Evolutionary conservation across 1,140 invertebrate species (phyloP), one percentile per base, ranked within the genome.

Genomic region (Euura lappo): DNA sequence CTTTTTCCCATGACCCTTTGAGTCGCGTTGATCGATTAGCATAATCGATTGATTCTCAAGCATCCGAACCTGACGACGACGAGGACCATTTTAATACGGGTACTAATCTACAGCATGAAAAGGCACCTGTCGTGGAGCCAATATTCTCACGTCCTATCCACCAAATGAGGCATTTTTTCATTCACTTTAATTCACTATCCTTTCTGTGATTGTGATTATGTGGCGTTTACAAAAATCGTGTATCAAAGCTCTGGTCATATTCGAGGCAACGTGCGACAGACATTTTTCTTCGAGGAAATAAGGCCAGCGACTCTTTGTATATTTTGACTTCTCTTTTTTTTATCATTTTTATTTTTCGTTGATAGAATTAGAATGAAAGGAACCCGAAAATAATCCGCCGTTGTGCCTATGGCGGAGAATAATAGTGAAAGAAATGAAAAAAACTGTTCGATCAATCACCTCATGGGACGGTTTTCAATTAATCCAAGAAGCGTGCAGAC

Each of bases 271-370:
- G n/a, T n/a, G n/a, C n/a, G n/a, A n/a, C n/a, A n/a, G 28, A 28
- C 28, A 28, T 28, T 28, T 28, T 28, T 28, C 28, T 28, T 28
- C 28, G 28, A 28, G 28, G 28, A 28, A 28, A 28, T 28, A 28
- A 28, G 28, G 1, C 28, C 28, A 28, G 1, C 28, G 28, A 28
- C 75, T 77, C 71, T 78, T 46, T 51, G 13, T 44, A 69, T 44
- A n/a, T 70, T 4, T 68, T 69, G 42, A 74, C 71, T 74, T 72
- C 70, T 71, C 72, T 67, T 72, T 67, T 69, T 74, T 72, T 68
- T 75, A 42, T 68, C 44, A 71, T 13, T 71, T 76, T 78, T 72
- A 74, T 76, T 28, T 28, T 28, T 28, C 28, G 28, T 28, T 28
- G 28, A 28, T 28, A 28, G 28, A 28, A 28, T 28, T 28, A 28